These are phyloP conservation scores for Ectropis grisescens DNA, from an alignment of 1,140 invertebrate species.

Conservation along the genomic window DNA sequence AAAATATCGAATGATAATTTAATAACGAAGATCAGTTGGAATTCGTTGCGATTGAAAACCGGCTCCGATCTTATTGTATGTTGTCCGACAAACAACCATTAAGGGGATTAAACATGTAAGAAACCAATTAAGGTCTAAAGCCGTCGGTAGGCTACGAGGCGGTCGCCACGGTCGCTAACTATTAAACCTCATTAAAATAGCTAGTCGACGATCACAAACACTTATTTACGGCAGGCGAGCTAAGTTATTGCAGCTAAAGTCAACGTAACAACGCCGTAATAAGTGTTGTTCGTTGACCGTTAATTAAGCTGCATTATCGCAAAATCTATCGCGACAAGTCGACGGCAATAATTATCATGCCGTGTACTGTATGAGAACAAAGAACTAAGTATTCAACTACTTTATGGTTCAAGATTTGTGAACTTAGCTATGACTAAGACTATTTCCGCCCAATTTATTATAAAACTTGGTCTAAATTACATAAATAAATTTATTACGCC, in stretches of 20 bases:
- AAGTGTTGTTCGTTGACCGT: conserved; percentile 27
- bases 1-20: too few species aligned
- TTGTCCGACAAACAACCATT: conserved; percentile 6
- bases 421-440: too few species aligned
- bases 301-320: conserved; percentile 43
- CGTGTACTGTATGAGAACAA: too few species aligned
- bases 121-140: conserved; percentile 48
- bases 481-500: too few species aligned
- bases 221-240: conserved; percentile 27
- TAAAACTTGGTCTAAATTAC: too few species aligned
- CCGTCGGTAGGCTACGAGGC: conserved; percentile 22
- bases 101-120: conserved; percentile 42
- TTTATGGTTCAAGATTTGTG: too few species aligned
- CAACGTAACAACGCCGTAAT: conserved; percentile 29
- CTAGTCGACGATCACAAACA: conserved; percentile 36
- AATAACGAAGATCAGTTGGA: too few species aligned
- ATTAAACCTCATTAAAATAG: conserved; percentile 52
- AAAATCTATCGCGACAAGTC: conserved; percentile 24
- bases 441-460: too few species aligned
- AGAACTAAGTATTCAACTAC: too few species aligned
- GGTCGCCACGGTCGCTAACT: conserved; percentile 14
- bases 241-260: conserved; percentile 28
- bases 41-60: too few species aligned
- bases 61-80: too few species aligned
- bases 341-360: too few species aligned